Percentiles rank a stretch among this genome's conserved stretches.
These are phyloP conservation scores for Cataglyphis altisquamis DNA, from an alignment of 2,888 invertebrate genomes.

Conservation along the genomic window DNA sequence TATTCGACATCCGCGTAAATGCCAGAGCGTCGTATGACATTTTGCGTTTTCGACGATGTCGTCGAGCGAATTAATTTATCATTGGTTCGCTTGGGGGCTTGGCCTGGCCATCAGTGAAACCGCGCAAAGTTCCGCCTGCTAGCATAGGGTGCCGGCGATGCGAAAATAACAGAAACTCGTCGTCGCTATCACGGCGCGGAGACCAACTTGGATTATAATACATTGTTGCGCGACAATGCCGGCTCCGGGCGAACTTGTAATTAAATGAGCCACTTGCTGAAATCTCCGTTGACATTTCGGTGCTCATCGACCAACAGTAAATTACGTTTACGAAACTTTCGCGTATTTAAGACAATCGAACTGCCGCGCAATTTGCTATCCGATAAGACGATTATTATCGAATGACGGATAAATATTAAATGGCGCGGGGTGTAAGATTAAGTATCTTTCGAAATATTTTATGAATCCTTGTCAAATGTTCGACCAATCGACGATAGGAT, in stretches of 20 bases:
- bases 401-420: not conserved
- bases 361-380: conserved; percentile 44
- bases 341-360: conserved; percentile 54
- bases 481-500: conserved; percentile 8
- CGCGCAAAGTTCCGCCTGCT: conserved; percentile 46
- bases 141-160: conserved; percentile 53
- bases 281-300: conserved; percentile 58
- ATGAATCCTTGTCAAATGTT: not conserved
- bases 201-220: conserved; percentile 59
- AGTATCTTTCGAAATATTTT: not conserved
- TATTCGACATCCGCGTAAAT: conserved; percentile 25
- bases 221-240: conserved; percentile 59
- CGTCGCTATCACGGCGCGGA: conserved; percentile 40
- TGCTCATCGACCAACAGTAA: conserved; percentile 56
- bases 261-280: conserved; percentile 63
- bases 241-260: conserved; percentile 58
- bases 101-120: conserved; percentile 50
- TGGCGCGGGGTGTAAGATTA: not conserved
- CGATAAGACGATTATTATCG: conserved; percentile 13
- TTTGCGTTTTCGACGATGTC: conserved; percentile 39
- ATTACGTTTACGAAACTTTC: conserved; percentile 57
- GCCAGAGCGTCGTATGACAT: conserved; percentile 35
- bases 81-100: conserved; percentile 55
- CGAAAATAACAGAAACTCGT: conserved; percentile 57
- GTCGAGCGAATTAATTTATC: conserved; percentile 53